phyloP scores from a whole-genome alignment of 2,113 vertebrate species.

The Daubentonia madagascariensis region DNA sequence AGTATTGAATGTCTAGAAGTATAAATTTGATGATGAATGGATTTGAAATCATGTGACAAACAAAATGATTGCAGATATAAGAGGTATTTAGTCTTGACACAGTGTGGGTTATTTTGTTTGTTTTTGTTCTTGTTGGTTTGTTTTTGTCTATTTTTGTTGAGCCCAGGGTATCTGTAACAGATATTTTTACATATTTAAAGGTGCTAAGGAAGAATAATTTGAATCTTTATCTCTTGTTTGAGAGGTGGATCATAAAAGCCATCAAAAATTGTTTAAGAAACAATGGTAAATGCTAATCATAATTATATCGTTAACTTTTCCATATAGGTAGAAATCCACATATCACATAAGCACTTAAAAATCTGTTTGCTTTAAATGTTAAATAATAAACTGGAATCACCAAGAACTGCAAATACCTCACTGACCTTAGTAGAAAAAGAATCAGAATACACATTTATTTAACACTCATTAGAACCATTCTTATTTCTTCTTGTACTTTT shows the following conservation, averaged over 20 bases:
- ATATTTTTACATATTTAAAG: neutral
- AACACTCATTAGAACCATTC: neutral
- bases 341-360: neutral
- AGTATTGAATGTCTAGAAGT: neutral
- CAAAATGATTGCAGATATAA: neutral
- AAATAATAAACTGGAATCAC: neutral
- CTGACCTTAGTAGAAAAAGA: neutral
- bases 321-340: neutral
- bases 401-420: neutral
- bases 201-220: neutral
- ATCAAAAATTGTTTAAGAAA: neutral
- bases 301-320: neutral
- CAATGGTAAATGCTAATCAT: neutral
- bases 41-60: neutral
- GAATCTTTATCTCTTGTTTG: neutral
- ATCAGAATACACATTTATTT: constrained; percentile 30
- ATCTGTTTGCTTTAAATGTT: neutral
- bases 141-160: neutral
- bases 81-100: neutral
- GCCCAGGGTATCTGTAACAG: neutral
- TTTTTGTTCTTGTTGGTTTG: neutral
- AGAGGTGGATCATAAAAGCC: neutral
- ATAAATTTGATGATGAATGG: neutral
- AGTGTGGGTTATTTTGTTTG: neutral
- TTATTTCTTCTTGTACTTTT: constrained; percentile 8